Base-by-base conservation (phyloP, 1,140 invertebrate genomes). In the Nomia melanderi region DNA sequence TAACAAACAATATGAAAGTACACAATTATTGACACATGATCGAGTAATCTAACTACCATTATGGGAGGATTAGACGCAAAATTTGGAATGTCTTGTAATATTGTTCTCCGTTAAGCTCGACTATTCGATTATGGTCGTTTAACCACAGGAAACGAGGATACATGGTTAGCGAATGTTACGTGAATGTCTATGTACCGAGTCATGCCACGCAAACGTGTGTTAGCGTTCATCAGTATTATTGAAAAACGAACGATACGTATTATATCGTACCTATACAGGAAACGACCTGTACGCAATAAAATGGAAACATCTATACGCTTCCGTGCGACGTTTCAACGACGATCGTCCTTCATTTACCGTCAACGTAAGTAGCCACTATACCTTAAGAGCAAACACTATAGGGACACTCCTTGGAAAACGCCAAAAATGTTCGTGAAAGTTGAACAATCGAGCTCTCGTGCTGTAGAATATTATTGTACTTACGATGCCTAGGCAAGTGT, bases 401-500 rank as follows among this genome's bases (percentile, higher is more conserved):
- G 29, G n/a, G 66, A 41, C 31, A 69, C 29, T 44, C 59, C 25
- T 41, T 31, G 17, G 11, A 41, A 39, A 50, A 31, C 25, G 60
- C 60, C 41, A 65, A 57, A 33, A 57, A 33, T 4, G 14, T 73
- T 62, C 41, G 39, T 7, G 54, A 20, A 14, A 62, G 12, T 2
- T 29, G 33, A 59, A 63, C n/a, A 33, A 77, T 41, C 57, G 36
- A 27, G 64, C 65, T 79, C 59, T 36, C 54, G 39, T 25, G 57
- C 56, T 79, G 31, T 78, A 82, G 80, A 67, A 27, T 50, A 17
- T 70, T 60, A 73, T 82, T 82, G 76, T 82, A 47, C 78, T 83
- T 83, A 50, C 66, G 80, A 82, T 83, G 77, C 72, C 73, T 83
- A 83, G 78, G 36, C 66, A 39, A 83, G 64, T 62, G 60, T 85